These are phyloP conservation scores for Helobdella robusta DNA, from an alignment of 2,888 invertebrate genomes.

Conservation along the genomic window DNA sequence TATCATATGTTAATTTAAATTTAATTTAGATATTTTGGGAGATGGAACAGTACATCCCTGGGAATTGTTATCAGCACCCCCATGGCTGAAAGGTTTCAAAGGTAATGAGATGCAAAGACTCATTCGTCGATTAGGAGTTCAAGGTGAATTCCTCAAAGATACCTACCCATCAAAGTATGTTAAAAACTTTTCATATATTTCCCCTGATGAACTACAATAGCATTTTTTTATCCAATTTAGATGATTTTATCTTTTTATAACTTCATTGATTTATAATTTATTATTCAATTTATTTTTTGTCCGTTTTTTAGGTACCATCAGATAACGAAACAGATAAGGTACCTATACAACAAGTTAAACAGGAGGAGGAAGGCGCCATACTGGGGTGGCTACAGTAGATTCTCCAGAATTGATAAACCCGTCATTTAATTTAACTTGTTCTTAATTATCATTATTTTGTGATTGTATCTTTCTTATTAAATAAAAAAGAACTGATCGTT, in stretches of 20 bases:
- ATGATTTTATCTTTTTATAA: too few species aligned
- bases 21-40: slow-evolving; percentile 66
- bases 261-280: neutral
- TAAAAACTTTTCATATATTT: too few species aligned
- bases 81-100: slow-evolving; percentile 77
- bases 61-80: slow-evolving; percentile 69
- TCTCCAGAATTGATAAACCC: slow-evolving; percentile 29
- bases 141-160: slow-evolving; percentile 38
- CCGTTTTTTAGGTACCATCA: slow-evolving; percentile 35
- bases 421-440: neutral
- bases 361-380: slow-evolving; percentile 29
- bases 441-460: neutral
- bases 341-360: slow-evolving; percentile 43
- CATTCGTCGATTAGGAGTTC: slow-evolving; percentile 38
- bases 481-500: too few species aligned
- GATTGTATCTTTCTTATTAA: neutral
- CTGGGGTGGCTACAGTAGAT: slow-evolving; percentile 29
- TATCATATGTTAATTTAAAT: neutral
- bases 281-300: too few species aligned
- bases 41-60: slow-evolving; percentile 72
- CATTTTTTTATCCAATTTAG: too few species aligned
- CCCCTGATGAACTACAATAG: too few species aligned
- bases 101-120: slow-evolving; percentile 64
- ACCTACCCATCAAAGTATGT: slow-evolving; percentile 38
- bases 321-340: slow-evolving; percentile 41